A percentile compares a stretch with the other conserved stretches of the same genome.
phyloP scores from a whole-genome alignment of 2,797 vertebrate species.

The Cyprinodon diabolis region DNA sequence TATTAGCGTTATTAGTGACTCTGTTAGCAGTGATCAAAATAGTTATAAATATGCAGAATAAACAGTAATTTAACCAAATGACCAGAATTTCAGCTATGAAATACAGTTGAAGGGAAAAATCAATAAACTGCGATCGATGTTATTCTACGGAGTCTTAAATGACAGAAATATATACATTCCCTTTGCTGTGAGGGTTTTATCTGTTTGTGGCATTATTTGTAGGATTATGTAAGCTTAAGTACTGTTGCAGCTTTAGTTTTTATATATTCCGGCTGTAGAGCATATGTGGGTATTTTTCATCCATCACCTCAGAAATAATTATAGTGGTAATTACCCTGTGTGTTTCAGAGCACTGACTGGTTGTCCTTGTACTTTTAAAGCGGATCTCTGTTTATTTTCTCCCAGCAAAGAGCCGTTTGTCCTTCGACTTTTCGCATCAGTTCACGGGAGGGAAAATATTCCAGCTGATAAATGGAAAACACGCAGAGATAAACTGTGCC shows the following conservation, averaged over 20 bases:
- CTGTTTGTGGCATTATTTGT: neutral
- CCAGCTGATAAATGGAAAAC: constrained; percentile 6
- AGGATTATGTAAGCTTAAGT: constrained; percentile 10
- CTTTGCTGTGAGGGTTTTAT: neutral
- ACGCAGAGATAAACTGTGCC: neutral
- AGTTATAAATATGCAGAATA: too few relatives aligned
- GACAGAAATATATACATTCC: too few relatives aligned
- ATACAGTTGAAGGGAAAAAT: neutral
- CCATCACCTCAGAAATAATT: constrained; percentile 17
- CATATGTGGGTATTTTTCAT: constrained; percentile 11
- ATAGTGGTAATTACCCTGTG: constrained; percentile 9
- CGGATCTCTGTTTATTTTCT: neutral
- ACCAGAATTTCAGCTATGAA: neutral
- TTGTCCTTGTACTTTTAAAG: constrained; percentile 2
- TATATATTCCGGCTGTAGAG: neutral
- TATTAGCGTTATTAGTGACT: neutral
- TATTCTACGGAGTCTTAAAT: too few relatives aligned
- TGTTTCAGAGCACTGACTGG: neutral
- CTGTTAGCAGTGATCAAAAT: neutral
- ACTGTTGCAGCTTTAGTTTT: neutral
- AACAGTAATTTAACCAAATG: too few relatives aligned
- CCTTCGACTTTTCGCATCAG: constrained; percentile 1
- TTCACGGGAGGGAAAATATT: neutral
- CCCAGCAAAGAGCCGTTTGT: neutral
- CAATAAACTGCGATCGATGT: neutral